Percentiles rank a stretch among this genome's conserved stretches.
Conservation (phyloP, 2,113 vertebrate species). For the Oxygymnocypris stewartii region DNA sequence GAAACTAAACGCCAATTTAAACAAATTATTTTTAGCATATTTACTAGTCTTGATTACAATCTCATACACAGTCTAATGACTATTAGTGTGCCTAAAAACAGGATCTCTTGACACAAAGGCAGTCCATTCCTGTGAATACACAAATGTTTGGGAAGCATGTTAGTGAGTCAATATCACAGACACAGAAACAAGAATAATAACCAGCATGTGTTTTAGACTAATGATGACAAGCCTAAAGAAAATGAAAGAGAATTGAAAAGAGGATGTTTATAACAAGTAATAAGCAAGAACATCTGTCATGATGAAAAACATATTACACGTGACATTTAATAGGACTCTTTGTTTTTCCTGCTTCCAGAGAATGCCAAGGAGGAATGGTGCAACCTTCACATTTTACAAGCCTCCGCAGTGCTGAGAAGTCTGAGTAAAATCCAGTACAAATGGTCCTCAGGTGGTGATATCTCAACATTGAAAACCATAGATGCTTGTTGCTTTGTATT, state of each 20-base stretch:
- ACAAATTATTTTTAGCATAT: not conserved
- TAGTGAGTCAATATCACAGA: not conserved
- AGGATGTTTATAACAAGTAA: not conserved
- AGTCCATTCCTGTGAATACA: not conserved
- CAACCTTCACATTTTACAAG: slow-evolving; percentile 73
- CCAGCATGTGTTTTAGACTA: not conserved
- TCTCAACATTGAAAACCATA: not conserved
- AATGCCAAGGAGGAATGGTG: slow-evolving; percentile 72
- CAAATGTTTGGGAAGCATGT: slow-evolving; percentile 8
- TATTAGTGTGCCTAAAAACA: not conserved
- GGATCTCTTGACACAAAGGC: not conserved
- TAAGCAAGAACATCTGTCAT: not conserved
- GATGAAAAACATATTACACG: not conserved
- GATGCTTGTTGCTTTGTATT: not conserved
- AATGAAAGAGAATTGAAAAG: not conserved
- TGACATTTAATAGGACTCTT: slow-evolving; percentile 40
- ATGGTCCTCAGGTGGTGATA: slow-evolving; percentile 25
- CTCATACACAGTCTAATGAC: not conserved
- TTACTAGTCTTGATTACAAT: not conserved
- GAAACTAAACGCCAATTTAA: not conserved
- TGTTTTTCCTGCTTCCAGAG: slow-evolving; percentile 64
- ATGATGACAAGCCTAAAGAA: not conserved
- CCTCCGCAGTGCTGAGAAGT: slow-evolving; percentile 38
- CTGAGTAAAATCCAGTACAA: slow-evolving; percentile 32
- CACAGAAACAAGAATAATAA: slow-evolving; percentile 27